A percentile compares a stretch with the other conserved stretches of the same genome.
These are phyloP conservation scores for Platichthys stellatus DNA, from an alignment of 2,113 vertebrate genomes.

Conservation along the genomic window DNA sequence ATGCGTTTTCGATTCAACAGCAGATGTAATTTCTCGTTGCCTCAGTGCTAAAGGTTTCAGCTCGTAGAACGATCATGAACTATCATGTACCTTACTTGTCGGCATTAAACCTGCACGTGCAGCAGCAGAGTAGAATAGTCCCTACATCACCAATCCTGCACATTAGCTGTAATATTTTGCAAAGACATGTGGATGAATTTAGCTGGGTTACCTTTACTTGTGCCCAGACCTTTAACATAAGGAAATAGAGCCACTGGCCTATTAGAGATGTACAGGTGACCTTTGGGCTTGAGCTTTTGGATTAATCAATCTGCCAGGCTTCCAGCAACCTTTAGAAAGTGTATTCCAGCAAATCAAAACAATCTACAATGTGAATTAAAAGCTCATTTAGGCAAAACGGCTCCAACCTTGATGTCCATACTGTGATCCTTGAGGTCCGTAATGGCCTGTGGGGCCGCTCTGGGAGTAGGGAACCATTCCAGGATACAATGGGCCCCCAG, in stretches of 20 bases:
- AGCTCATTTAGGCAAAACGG: not conserved
- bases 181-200: not conserved
- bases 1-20: no score
- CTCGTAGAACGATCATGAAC: no score
- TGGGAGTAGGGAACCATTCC: constrained; percentile 90
- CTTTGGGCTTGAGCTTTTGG: no score
- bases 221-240: not conserved
- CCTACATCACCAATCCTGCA: no score
- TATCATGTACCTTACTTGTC: no score
- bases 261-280: no score
- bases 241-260: no score
- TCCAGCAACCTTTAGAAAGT: not conserved
- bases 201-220: not conserved
- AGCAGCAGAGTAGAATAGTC: no score
- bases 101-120: no score
- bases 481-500: constrained; percentile 90
- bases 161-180: not conserved
- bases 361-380: not conserved
- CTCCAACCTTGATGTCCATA: constrained; percentile 93
- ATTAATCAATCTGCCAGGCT: not conserved
- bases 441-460: constrained; percentile 87
- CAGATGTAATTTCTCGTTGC: no score
- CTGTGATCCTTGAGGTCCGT: constrained; percentile 91
- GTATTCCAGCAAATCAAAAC: not conserved
- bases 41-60: no score